phyloP scores from a whole-genome alignment of 1,140 invertebrate species.

The Goniozus legneri region DNA sequence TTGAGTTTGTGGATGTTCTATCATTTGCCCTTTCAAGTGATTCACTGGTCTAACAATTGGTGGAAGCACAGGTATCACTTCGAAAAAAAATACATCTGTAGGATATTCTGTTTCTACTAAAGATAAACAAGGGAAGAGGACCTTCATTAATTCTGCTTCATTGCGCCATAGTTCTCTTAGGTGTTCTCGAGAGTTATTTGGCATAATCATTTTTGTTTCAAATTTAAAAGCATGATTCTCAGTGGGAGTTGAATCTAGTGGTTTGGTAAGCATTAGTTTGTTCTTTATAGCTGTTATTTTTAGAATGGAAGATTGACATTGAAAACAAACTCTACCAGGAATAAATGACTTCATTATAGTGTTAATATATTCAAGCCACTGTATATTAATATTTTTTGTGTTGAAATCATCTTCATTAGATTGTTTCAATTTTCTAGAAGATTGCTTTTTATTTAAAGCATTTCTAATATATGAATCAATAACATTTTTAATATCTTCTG shows the following conservation, averaged over 20 bases:
- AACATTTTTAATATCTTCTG: conserved; percentile 24
- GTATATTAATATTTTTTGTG: conserved; percentile 61
- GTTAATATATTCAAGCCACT: conserved; percentile 61
- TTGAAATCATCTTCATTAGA: conserved; percentile 11
- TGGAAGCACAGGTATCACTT: conserved; percentile 81
- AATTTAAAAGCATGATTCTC: conserved; percentile 13
- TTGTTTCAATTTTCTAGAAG: conserved; percentile 6
- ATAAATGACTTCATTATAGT: conserved; percentile 55
- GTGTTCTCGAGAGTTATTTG: conserved; percentile 66
- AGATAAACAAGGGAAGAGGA: conserved; percentile 71
- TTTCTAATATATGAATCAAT: conserved; percentile 33
- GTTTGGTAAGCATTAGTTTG: conserved; percentile 35
- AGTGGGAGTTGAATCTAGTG: neutral
- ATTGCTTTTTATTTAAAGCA: conserved; percentile 26
- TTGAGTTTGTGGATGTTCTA: conserved; percentile 80
- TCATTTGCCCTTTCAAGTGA: conserved; percentile 64
- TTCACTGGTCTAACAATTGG: conserved; percentile 80
- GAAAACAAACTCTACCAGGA: conserved; percentile 58
- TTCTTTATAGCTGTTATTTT: conserved; percentile 59
- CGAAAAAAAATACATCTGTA: conserved; percentile 87
- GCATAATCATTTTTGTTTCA: conserved; percentile 52
- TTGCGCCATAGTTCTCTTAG: conserved; percentile 74
- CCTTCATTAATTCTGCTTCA: conserved; percentile 68
- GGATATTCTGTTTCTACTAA: conserved; percentile 59
- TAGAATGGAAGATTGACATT: conserved; percentile 60